These are phyloP conservation scores for Oegoconia quadripuncta DNA, from an alignment of 2,888 invertebrate species.

Conservation along the genomic window DNA sequence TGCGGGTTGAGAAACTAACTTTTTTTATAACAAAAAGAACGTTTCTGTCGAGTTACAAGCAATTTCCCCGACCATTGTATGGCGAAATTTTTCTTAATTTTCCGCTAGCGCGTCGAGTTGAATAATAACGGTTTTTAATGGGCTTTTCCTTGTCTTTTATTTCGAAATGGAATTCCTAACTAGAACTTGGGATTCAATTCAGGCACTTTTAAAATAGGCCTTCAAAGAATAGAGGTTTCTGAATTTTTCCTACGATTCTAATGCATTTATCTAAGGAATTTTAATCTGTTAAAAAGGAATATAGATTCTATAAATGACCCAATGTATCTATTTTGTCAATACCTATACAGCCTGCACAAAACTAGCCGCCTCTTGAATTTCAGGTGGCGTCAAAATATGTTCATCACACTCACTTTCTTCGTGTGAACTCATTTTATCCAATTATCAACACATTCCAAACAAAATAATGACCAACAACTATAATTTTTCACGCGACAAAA, in stretches of 20 bases:
- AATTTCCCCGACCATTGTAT: slow-evolving; percentile 53
- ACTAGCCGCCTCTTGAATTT: no score
- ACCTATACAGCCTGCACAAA: no score
- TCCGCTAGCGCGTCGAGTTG: slow-evolving; percentile 51
- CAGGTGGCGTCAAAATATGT: no score
- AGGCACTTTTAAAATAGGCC: slow-evolving; percentile 6
- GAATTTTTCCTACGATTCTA: no score
- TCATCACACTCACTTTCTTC: no score
- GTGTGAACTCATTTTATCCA: no score
- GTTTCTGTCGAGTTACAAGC: slow-evolving; percentile 37
- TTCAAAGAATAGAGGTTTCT: background rate
- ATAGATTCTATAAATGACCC: no score
- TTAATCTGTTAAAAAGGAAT: no score
- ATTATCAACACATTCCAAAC: no score
- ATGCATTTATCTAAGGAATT: background rate
- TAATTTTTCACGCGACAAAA: no score
- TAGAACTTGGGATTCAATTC: slow-evolving; percentile 10
- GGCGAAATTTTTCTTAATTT: slow-evolving; percentile 61
- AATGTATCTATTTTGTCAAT: no score
- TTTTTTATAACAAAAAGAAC: slow-evolving; percentile 37
- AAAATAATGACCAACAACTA: no score
- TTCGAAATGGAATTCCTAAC: slow-evolving; percentile 32
- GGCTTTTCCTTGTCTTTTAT: slow-evolving; percentile 51
- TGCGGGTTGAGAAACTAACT: slow-evolving; percentile 28
- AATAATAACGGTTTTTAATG: slow-evolving; percentile 59